These are phyloP conservation scores for Apus apus DNA, from an alignment of 2,113 vertebrate species.

Conservation along the genomic window DNA sequence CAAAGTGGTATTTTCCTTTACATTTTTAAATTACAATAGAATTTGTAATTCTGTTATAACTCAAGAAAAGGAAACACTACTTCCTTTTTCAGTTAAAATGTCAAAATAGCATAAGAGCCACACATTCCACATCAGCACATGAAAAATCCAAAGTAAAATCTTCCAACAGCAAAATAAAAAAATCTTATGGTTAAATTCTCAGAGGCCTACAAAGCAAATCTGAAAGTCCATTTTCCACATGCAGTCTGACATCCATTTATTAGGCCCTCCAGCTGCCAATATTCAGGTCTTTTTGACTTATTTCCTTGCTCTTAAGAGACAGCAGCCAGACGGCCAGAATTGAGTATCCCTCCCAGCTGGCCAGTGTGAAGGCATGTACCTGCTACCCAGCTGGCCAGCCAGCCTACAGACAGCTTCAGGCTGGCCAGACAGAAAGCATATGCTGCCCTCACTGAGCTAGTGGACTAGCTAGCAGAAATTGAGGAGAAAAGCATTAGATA, in stretches of 20 bases:
- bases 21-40: rapidly evolving
- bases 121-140: not conserved
- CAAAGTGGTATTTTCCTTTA: not conserved
- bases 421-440: not conserved
- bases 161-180: not conserved
- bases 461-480: not conserved
- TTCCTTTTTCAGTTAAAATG: not conserved
- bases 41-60: not conserved
- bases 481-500: rapidly evolving
- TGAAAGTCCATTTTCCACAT: not conserved
- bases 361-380: not conserved
- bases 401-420: not conserved
- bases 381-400: not conserved
- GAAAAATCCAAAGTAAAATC: not conserved
- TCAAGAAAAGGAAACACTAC: not conserved
- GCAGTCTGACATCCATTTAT: not conserved
- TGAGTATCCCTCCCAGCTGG: slow-evolving; percentile 11
- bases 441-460: not conserved
- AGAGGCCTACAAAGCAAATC: not conserved
- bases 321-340: slow-evolving; percentile 10
- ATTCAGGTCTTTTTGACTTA: not conserved
- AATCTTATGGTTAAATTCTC: not conserved
- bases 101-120: rapidly evolving
- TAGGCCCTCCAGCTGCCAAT: slow-evolving; percentile 3
- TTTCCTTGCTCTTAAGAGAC: not conserved